Conservation (phyloP, 2,888 invertebrate species). For the Epicampocera succincta region DNA sequence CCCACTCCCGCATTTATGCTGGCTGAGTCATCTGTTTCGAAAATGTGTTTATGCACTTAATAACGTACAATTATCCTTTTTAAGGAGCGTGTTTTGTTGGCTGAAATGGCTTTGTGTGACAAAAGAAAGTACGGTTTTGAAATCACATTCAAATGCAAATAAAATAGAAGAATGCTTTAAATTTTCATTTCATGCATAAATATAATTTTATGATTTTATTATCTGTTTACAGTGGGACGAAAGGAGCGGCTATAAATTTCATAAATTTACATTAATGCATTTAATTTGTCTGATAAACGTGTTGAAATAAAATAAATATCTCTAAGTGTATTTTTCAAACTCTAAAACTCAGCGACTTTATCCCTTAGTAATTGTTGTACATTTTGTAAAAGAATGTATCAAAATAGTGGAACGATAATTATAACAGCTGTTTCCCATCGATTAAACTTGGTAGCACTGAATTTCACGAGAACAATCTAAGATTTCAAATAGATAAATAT, state of each 20-base stretch:
- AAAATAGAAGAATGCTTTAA: conserved; percentile 31
- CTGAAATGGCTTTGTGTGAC: conserved; percentile 10
- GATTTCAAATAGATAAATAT: too few species aligned
- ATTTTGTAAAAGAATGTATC: too few species aligned
- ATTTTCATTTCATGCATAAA: conserved; percentile 37
- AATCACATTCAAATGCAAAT: conserved; percentile 62
- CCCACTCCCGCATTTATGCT: not conserved
- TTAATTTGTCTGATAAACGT: too few species aligned
- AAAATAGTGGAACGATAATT: too few species aligned
- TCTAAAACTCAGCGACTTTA: too few species aligned
- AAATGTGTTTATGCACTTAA: conserved; percentile 8
- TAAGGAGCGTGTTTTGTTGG: not conserved
- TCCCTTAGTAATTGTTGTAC: too few species aligned
- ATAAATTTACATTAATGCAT: too few species aligned
- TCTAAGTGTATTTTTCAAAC: too few species aligned
- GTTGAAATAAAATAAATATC: too few species aligned
- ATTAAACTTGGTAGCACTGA: too few species aligned
- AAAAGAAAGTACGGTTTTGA: conserved; percentile 37
- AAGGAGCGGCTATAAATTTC: not conserved
- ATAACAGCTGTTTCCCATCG: too few species aligned
- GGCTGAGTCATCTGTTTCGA: not conserved
- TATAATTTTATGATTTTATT: conserved; percentile 3
- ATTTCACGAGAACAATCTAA: too few species aligned
- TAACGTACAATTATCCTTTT: conserved; percentile 21
- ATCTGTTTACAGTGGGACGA: conserved; percentile 1